Conservation (phyloP, 2,113 vertebrate species). For the Zapornia atra region DNA sequence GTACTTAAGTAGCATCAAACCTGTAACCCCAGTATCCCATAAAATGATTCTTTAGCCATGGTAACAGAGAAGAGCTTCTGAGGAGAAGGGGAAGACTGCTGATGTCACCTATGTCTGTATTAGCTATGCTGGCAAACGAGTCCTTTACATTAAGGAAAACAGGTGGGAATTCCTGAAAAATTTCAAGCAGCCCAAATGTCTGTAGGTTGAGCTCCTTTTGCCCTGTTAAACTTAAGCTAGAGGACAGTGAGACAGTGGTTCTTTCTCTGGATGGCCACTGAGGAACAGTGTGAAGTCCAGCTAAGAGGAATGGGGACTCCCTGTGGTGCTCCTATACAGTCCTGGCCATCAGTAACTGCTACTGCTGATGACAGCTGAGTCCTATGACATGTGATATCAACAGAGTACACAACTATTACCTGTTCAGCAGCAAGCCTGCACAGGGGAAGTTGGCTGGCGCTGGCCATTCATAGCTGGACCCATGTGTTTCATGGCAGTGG, state of each 20-base stretch:
- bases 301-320: background rate
- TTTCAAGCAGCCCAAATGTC: background rate
- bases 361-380: background rate
- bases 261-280: background rate
- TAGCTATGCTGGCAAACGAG: background rate
- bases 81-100: background rate
- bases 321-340: background rate
- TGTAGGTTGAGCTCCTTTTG: background rate
- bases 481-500: background rate
- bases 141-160: background rate
- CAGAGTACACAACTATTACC: background rate
- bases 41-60: background rate
- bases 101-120: rapidly evolving
- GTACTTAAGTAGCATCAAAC: background rate
- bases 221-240: background rate
- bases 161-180: background rate
- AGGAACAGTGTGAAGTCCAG: background rate
- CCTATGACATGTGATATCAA: background rate
- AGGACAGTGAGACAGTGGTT: background rate
- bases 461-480: background rate
- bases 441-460: background rate
- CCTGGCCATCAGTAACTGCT: background rate
- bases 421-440: background rate
- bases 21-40: background rate
- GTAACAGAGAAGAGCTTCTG: background rate